Percentiles rank a stretch among this genome's conserved stretches.
These are phyloP conservation scores for Capreolus pygargus DNA, from an alignment of 2,113 vertebrate genomes.

Conservation along the genomic window DNA sequence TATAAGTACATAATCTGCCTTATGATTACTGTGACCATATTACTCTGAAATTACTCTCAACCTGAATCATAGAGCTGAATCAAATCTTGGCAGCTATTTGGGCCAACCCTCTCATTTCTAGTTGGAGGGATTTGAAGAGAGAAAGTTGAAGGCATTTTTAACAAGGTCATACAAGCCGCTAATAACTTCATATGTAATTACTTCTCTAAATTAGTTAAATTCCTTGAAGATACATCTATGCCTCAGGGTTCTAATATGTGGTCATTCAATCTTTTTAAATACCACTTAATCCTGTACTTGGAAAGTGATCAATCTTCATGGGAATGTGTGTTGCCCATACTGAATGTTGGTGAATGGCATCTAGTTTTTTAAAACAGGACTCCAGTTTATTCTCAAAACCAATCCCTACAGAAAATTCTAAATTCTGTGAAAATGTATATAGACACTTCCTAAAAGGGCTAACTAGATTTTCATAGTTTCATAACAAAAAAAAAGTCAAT, in stretches of 20 bases:
- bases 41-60: not conserved
- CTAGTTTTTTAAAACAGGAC: not conserved
- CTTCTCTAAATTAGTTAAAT: not conserved
- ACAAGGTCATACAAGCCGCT: not conserved
- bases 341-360: not conserved
- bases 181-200: not conserved
- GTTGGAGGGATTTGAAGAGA: not conserved
- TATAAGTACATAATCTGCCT: not conserved
- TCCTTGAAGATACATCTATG: not conserved
- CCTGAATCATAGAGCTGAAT: not conserved
- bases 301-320: not conserved
- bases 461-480: not conserved
- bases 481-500: conserved; percentile 8
- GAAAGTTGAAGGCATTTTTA: not conserved
- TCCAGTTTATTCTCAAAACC: not conserved
- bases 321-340: not conserved
- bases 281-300: not conserved
- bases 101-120: not conserved
- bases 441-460: not conserved
- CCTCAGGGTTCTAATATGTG: not conserved
- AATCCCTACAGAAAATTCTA: not conserved
- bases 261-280: not conserved
- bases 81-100: not conserved
- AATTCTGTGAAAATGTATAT: not conserved
- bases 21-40: not conserved